A percentile compares a stretch with the other conserved stretches of the same genome.
Conservation (phyloP, 2,888 invertebrate species). For the Antheraea yamamai region DNA sequence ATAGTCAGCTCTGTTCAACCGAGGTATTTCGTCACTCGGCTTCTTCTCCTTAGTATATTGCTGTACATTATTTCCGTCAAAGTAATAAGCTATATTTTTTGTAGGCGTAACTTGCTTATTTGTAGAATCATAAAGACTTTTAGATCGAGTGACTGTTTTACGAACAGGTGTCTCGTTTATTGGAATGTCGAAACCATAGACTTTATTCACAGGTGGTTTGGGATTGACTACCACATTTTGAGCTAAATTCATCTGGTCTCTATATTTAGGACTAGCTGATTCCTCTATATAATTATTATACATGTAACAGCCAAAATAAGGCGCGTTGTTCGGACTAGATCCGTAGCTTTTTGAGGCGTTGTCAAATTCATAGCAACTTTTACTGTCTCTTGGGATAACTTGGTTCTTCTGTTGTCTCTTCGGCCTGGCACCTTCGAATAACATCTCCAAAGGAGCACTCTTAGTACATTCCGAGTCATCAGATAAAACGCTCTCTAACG, state of each 20-base stretch:
- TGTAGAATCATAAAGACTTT: slow-evolving; percentile 72
- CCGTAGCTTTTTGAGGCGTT: slow-evolving; percentile 84
- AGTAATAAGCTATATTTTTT: slow-evolving; percentile 78
- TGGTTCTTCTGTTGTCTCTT: slow-evolving; percentile 60
- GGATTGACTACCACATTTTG: slow-evolving; percentile 27
- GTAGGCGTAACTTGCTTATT: slow-evolving; percentile 65
- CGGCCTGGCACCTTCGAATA: slow-evolving; percentile 83
- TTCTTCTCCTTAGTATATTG: slow-evolving; percentile 65
- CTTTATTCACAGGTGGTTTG: slow-evolving; percentile 58
- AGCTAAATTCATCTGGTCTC: slow-evolving; percentile 40
- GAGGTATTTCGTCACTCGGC: slow-evolving; percentile 82
- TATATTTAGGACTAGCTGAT: slow-evolving; percentile 53
- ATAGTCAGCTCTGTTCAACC: slow-evolving; percentile 80
- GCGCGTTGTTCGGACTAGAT: slow-evolving; percentile 83
- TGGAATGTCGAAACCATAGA: slow-evolving; percentile 70
- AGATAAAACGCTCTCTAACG: slow-evolving; percentile 90
- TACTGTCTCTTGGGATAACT: slow-evolving; percentile 68
- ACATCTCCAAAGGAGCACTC: slow-evolving; percentile 88
- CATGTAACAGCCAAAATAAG: slow-evolving; percentile 80
- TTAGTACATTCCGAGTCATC: slow-evolving; percentile 90
- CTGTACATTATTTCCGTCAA: slow-evolving; percentile 74
- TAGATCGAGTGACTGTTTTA: slow-evolving; percentile 74
- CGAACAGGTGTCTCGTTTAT: slow-evolving; percentile 57
- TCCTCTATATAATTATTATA: slow-evolving; percentile 72
- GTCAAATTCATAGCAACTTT: slow-evolving; percentile 79